Percentiles rank a stretch among this genome's conserved stretches.
phyloP scores from a whole-genome alignment of 2,888 invertebrate genomes.

The Platycnemis pennipes region DNA sequence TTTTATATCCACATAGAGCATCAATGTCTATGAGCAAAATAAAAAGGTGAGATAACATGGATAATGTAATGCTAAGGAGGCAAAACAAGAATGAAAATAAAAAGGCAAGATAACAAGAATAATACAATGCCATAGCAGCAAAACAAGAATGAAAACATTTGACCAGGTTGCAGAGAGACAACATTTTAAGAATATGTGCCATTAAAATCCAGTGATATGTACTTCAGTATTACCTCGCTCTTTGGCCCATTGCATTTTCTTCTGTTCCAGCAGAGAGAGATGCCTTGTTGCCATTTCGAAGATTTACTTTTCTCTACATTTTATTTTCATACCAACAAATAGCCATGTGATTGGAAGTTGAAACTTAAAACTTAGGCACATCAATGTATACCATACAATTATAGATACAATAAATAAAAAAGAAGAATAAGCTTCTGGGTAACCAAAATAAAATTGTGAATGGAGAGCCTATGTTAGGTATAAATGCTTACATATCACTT shows the following conservation, averaged over 20 bases:
- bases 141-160: too few species aligned
- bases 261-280: constrained; percentile 89
- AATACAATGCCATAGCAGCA: too few species aligned
- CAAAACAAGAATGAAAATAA: too few species aligned
- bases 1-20: too few species aligned
- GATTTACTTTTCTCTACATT: not conserved
- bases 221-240: constrained; percentile 87
- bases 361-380: not conserved
- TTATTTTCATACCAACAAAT: not conserved
- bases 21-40: too few species aligned
- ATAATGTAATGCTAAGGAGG: too few species aligned
- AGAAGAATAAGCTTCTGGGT: not conserved
- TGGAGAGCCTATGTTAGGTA: not conserved
- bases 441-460: not conserved
- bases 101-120: too few species aligned
- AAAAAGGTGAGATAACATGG: too few species aligned
- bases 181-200: too few species aligned
- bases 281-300: constrained; percentile 54
- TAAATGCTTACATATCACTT: not conserved
- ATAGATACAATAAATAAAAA: not conserved
- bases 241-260: constrained; percentile 95
- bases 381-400: not conserved
- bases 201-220: too few species aligned
- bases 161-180: too few species aligned
- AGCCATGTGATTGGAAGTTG: not conserved